Conservation (phyloP, 2,888 invertebrate genomes). For the Calliopum simillimum region DNA sequence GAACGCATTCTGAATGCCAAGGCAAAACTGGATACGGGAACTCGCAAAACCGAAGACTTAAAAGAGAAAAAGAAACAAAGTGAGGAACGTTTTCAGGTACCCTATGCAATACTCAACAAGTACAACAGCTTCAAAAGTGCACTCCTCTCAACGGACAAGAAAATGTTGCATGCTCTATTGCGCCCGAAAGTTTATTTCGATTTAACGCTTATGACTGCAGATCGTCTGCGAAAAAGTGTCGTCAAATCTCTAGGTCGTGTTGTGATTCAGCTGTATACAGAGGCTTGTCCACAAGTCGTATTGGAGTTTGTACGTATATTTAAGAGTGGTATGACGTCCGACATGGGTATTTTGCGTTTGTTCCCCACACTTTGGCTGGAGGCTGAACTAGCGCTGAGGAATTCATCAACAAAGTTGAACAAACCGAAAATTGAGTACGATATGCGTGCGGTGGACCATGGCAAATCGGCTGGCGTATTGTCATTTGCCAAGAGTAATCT, state of each 20-base stretch:
- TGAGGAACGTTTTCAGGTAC: conserved; percentile 19
- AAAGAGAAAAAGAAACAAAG: too few species aligned
- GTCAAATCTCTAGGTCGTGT: conserved; percentile 49
- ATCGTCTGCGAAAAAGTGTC: conserved; percentile 36
- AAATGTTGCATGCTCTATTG: conserved; percentile 37
- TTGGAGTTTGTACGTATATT: conserved; percentile 50
- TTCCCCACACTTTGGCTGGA: conserved; percentile 53
- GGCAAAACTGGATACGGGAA: too few species aligned
- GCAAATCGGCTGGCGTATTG: conserved; percentile 36
- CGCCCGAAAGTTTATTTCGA: conserved; percentile 53
- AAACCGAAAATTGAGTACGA: conserved; percentile 45
- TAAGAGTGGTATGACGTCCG: conserved; percentile 21
- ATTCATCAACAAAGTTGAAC: not conserved
- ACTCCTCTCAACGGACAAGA: conserved; percentile 30
- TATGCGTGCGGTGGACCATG: conserved; percentile 45
- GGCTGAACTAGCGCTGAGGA: conserved; percentile 38
- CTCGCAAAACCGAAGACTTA: too few species aligned
- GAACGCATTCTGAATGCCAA: too few species aligned
- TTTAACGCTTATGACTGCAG: conserved; percentile 41
- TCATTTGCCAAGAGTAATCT: conserved; percentile 42
- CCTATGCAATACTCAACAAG: conserved; percentile 35
- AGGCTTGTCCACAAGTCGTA: conserved; percentile 53
- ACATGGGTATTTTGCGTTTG: conserved; percentile 42
- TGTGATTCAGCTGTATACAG: conserved; percentile 51
- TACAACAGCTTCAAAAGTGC: conserved; percentile 25